A percentile compares a stretch with the other conserved stretches of the same genome.
Evolutionary conservation across 2,797 vertebrate genomes (phyloP).

Genomic region (Poecilia velifera): DNA sequence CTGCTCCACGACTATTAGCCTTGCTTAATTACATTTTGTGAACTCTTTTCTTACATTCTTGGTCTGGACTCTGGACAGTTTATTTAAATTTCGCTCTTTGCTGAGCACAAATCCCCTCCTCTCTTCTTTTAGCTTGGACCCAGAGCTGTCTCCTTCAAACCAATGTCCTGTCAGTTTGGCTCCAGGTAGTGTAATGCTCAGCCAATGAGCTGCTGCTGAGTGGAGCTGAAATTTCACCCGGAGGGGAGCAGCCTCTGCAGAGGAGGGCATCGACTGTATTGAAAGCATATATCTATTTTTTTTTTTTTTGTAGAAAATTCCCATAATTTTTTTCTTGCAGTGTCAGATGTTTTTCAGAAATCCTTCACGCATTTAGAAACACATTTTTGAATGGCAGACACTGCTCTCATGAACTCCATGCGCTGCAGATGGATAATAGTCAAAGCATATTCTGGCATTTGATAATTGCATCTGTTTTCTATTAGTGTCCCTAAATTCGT

Average conservation of each 20-base stretch:
- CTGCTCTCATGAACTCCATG: neutral
- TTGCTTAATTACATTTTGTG: neutral
- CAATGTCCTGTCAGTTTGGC: constrained; percentile 37
- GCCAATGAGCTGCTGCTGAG: constrained; percentile 27
- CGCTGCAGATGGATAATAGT: neutral
- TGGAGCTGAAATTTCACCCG: constrained; percentile 60
- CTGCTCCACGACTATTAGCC: neutral
- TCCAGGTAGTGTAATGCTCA: constrained; percentile 46
- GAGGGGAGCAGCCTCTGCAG: constrained; percentile 49
- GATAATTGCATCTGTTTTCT: neutral
- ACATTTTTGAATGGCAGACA: neutral
- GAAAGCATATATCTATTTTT: neutral
- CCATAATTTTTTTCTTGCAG: constrained; percentile 1
- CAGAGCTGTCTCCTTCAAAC: constrained; percentile 40
- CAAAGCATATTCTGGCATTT: neutral
- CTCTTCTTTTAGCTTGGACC: constrained; percentile 2
- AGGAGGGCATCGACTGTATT: constrained; percentile 13
- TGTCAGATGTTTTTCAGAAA: constrained; percentile 16
- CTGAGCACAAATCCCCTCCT: constrained; percentile 22
- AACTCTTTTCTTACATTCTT: neutral
- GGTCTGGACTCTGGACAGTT: neutral
- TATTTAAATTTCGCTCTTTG: constrained; percentile 23
- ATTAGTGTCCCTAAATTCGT: neutral
- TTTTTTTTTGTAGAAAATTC: constrained; percentile 22
- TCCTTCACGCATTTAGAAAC: neutral